A percentile compares a stretch with the other conserved stretches of the same genome.
phyloP scores from a whole-genome alignment of 2,888 invertebrate species.

The Philereme transversata region DNA sequence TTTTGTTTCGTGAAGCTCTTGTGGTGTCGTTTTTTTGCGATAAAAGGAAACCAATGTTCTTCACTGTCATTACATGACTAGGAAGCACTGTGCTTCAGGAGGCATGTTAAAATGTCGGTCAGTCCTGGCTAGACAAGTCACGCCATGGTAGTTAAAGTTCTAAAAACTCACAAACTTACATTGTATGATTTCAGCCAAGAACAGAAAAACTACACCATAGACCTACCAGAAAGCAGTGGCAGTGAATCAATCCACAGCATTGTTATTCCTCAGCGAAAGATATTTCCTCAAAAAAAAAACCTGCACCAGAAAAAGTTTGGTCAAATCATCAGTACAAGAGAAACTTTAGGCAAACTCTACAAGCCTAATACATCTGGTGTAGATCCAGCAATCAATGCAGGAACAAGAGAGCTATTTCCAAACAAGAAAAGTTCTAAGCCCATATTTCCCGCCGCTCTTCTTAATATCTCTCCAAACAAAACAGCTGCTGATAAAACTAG shows the following conservation, averaged over 20 bases:
- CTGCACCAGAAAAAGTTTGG: slow-evolving; percentile 53
- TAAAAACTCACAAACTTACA: background rate
- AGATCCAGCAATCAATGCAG: slow-evolving; percentile 54
- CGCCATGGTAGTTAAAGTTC: too few relatives aligned
- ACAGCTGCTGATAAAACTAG: slow-evolving; percentile 58
- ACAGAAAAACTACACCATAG: slow-evolving; percentile 56
- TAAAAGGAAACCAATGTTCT: too few relatives aligned
- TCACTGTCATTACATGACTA: too few relatives aligned
- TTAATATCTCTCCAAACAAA: slow-evolving; percentile 62
- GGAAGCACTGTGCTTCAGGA: too few relatives aligned
- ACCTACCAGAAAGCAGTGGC: slow-evolving; percentile 71
- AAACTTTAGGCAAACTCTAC: slow-evolving; percentile 54
- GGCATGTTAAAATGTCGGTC: too few relatives aligned
- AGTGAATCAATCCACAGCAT: slow-evolving; percentile 73
- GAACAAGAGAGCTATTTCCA: slow-evolving; percentile 61
- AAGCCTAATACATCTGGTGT: slow-evolving; percentile 45
- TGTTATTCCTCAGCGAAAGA: slow-evolving; percentile 64
- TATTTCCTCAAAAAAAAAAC: slow-evolving; percentile 66
- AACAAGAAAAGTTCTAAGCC: slow-evolving; percentile 52
- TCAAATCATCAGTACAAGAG: slow-evolving; percentile 52
- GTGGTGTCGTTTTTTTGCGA: too few relatives aligned
- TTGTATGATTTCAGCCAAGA: slow-evolving; percentile 23
- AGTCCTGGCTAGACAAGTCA: too few relatives aligned
- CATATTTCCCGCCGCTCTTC: slow-evolving; percentile 61
- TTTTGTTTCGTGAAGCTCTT: too few relatives aligned